These are phyloP conservation scores for Nematopogon swammerdamellus DNA, from an alignment of 2,888 invertebrate genomes.

Conservation along the genomic window DNA sequence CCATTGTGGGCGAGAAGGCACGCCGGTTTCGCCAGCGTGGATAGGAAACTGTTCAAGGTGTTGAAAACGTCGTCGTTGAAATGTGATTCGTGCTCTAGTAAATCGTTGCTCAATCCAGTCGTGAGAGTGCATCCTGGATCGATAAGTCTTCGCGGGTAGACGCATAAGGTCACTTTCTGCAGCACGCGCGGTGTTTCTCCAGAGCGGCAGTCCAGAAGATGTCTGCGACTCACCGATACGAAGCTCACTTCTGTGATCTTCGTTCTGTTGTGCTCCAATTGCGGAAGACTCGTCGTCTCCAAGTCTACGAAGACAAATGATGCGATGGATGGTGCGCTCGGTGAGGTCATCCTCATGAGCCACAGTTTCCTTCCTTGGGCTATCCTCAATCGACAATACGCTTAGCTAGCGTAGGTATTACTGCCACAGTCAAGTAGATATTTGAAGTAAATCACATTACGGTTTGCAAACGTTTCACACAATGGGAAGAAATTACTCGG, in stretches of 20 bases:
- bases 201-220: too few species aligned
- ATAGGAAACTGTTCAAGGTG: constrained; percentile 61
- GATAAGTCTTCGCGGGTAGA: constrained; percentile 62
- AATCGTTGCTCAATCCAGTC: constrained; percentile 64
- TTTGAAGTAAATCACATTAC: too few species aligned
- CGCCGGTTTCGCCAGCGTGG: constrained; percentile 62
- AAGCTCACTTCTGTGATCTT: constrained; percentile 69
- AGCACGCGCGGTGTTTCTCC: constrained; percentile 56
- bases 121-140: constrained; percentile 29
- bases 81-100: constrained; percentile 57
- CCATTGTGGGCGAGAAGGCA: constrained; percentile 86
- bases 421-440: too few species aligned
- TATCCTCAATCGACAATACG: too few species aligned
- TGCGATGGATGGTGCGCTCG: too few species aligned
- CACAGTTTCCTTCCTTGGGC: too few species aligned
- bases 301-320: constrained; percentile 70
- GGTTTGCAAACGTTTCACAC: too few species aligned
- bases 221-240: constrained; percentile 46
- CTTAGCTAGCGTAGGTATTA: too few species aligned
- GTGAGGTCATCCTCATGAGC: too few species aligned
- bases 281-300: constrained; percentile 67
- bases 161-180: constrained; percentile 67
- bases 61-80: constrained; percentile 58
- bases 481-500: too few species aligned
- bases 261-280: constrained; percentile 45